Evolutionary conservation across 2,113 vertebrate genomes (phyloP).

Genomic region (Pterocles orientalis): DNA sequence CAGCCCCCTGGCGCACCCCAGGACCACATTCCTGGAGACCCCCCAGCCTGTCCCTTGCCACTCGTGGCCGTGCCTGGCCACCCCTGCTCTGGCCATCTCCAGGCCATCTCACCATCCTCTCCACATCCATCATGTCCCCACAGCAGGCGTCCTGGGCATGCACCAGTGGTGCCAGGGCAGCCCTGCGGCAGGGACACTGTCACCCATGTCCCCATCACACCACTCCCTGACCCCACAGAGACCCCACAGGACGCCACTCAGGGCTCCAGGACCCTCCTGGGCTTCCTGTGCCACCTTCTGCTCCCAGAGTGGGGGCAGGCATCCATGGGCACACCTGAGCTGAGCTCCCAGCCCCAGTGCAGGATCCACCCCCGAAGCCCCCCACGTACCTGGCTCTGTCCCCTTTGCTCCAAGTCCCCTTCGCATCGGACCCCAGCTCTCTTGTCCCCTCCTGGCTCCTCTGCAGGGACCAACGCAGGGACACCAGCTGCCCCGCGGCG

Average conservation of each 20-base stretch:
- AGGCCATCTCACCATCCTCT: slow-evolving; percentile 22
- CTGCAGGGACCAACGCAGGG: neutral
- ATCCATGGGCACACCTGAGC: neutral
- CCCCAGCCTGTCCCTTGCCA: neutral
- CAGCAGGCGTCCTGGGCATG: slow-evolving; percentile 35
- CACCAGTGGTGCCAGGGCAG: neutral
- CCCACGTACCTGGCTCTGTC: slow-evolving; percentile 36
- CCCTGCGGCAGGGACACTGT: neutral
- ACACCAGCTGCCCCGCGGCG: slow-evolving; percentile 6
- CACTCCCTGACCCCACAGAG: too few species aligned
- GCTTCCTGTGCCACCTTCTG: neutral
- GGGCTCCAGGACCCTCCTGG: neutral
- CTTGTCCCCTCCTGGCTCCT: slow-evolving; percentile 45
- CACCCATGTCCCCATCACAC: fast-evolving
- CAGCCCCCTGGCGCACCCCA: neutral
- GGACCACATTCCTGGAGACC: too few species aligned
- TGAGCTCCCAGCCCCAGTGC: neutral
- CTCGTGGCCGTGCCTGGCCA: neutral
- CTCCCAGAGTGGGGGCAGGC: neutral
- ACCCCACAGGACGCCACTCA: neutral
- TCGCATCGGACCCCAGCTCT: slow-evolving; percentile 6
- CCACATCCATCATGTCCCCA: neutral
- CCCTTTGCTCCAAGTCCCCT: slow-evolving; percentile 27
- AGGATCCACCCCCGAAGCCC: fast-evolving
- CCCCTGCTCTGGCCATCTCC: neutral